Evolutionary conservation across 2,888 invertebrate genomes (phyloP), one percentile per base, ranked within the genome.

Genomic region (Tetropium fuscum): DNA sequence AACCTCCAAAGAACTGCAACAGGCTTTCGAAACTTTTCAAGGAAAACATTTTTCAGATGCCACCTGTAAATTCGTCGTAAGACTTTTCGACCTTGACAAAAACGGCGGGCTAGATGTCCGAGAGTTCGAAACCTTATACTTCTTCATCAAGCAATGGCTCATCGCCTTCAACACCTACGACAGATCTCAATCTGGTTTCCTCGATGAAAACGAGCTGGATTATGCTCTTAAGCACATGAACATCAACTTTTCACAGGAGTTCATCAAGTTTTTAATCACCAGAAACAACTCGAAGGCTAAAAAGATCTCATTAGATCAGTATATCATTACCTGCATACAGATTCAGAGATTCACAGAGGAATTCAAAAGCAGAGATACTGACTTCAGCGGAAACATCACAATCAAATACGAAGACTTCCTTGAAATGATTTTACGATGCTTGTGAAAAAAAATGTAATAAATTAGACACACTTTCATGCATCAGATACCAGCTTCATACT

Each of bases 331-430:
- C n/a, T 81, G 80, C 54, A 78, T 81, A 8, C 80, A 81, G 56
- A 80, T 81, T n/a, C 80, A 81, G 58, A 73, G 72, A 44, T 81
- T 77, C 53, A 80, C 79, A 0, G 80, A 80, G 34, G 80, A 80
- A 55, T 81, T 80, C 56, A 78, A 79, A 53, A 72, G 69, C 18
- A 69, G 79, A 49, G 81, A 81, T 64, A 66, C 64, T 5, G 64
- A 78, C 32, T 77, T 69, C 44, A 72, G 74, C 1, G 81, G 80
- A 3, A 73, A 72, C 48, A 78, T 81, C 15, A 75, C 73, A 41
- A 71, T 81, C 16, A 75, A 73, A 51, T 81, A 80, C 51, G 80
- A 80, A 64, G 80, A 80, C 58, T 81, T 80, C 63, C 62, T 78
- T 34, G 76, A 76, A 60, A 70, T 78, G 73, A 72, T 78, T 10